Percentiles rank a stretch among this genome's conserved stretches.
These are phyloP conservation scores for Ornithorhynchus anatinus DNA, from an alignment of 2,113 vertebrate species.

Conservation along the genomic window DNA sequence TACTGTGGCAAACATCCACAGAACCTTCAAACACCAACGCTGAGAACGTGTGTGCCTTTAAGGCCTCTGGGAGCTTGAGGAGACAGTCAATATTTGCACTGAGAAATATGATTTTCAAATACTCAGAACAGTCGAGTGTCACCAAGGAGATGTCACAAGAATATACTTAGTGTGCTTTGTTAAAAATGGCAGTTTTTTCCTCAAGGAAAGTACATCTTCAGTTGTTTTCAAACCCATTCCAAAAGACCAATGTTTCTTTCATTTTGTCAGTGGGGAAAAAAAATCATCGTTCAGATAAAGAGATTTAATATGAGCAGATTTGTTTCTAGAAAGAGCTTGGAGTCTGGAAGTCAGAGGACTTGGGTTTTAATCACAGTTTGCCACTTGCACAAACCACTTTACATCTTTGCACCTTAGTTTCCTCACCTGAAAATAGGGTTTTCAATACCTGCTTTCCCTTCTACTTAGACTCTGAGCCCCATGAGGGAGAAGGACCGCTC, in stretches of 20 bases:
- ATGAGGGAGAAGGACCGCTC: not conserved
- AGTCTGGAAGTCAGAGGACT: not conserved
- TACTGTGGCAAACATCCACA: no score
- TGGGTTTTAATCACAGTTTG: not conserved
- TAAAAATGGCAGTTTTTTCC: constrained; percentile 4
- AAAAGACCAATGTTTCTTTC: not conserved
- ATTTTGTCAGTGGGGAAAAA: constrained; percentile 26
- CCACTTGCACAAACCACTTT: not conserved
- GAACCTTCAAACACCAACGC: no score
- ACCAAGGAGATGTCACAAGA: constrained; percentile 13
- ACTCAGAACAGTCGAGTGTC: not conserved
- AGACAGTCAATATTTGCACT: not conserved
- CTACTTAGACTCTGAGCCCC: no score
- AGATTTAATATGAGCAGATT: constrained; percentile 10
- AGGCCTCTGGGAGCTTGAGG: not conserved
- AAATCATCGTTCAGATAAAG: constrained; percentile 20
- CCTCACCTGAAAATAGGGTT: not conserved
- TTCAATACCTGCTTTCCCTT: not conserved
- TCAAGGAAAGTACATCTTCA: constrained; percentile 22
- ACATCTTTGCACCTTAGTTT: no score
- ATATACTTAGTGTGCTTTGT: constrained; percentile 17
- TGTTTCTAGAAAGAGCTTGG: constrained; percentile 7
- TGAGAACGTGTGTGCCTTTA: not conserved
- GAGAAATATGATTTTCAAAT: constrained; percentile 19
- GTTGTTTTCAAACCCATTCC: constrained; percentile 9